Base-by-base conservation (phyloP, 1,140 invertebrate genomes). In the Calephelis nemesis region DNA sequence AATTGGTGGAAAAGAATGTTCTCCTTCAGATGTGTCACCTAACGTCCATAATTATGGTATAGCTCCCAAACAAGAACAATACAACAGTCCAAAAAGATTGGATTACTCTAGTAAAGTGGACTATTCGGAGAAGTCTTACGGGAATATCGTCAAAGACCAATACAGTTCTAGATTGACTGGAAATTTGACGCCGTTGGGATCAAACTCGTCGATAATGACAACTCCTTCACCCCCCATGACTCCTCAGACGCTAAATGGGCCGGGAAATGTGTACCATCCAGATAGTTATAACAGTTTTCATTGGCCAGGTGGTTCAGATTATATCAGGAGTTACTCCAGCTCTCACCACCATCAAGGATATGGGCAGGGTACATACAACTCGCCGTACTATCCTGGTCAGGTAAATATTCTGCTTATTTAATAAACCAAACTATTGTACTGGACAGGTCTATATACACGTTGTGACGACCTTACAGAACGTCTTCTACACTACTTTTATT, bases 221-320 rank as follows among this genome's bases (percentile, higher is more conserved):
- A 95, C 94, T 0, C 94, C 94, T 0, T 95, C 94, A 13, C 94
- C 94, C 30, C 94, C 94, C 12, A 94, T 94, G 11, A 94, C 93
- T 39, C 93, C 93, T 13, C 93, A 94, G 49, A 93, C 92, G 65
- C 71, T 91, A 71, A 90, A 89, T 62, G 88, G 92, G 11, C 85
- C 92, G 12, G 88, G 92, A 10, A 85, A 91, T 30, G 85, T 89
- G 30, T 93, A 93, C 49, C 93, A 93, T 65, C 91, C 93, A 65
- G 93, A 93, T n/a, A 90, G 82, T 47, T 93, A 93, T 78, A 93
- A 93, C 75, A 90, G 92, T 40, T 93, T 93, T 81, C 93, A 93
- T 64, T 93, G 93, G 93, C 92, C 92, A 0, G 85, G 92, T 40
- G 86, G 89, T 19, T 88, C 89, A 30, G 91, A 92, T 63, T 92